Evolutionary conservation across 2,888 invertebrate species (phyloP).

Genomic region (Diaperis boleti): DNA sequence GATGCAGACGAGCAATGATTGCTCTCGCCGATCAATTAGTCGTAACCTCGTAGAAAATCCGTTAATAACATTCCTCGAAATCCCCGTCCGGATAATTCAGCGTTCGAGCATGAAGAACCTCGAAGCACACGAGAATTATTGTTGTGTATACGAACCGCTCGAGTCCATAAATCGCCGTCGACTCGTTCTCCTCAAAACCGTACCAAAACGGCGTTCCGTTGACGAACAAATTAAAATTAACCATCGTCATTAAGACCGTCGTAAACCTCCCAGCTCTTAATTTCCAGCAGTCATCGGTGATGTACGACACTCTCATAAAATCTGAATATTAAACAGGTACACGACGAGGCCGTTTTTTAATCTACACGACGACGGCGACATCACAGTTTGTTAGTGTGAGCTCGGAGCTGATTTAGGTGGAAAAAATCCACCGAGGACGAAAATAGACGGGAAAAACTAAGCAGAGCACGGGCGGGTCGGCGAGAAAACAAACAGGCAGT

Average conservation of each 20-base stretch:
- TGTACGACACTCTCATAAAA: constrained; percentile 35
- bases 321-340: constrained; percentile 30
- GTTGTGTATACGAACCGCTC: constrained; percentile 9
- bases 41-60: neutral
- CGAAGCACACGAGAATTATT: neutral
- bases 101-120: constrained; percentile 10
- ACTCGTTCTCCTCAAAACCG: neutral
- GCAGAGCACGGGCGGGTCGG: neutral
- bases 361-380: constrained; percentile 5
- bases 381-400: constrained; percentile 27
- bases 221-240: constrained; percentile 28
- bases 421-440: neutral
- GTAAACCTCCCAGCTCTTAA: constrained; percentile 23
- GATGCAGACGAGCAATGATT: too few species aligned
- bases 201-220: neutral
- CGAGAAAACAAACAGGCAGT: neutral
- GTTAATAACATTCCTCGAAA: constrained; percentile 1
- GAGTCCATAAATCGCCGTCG: constrained; percentile 10
- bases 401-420: neutral
- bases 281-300: constrained; percentile 14
- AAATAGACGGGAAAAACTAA: constrained; percentile 3
- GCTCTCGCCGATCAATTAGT: constrained; percentile 19
- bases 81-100: constrained; percentile 1
- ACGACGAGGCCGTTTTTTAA: constrained; percentile 25
- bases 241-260: constrained; percentile 14